Evolutionary conservation across 2,797 vertebrate species (phyloP).

Genomic region (Spea hammondii): DNA sequence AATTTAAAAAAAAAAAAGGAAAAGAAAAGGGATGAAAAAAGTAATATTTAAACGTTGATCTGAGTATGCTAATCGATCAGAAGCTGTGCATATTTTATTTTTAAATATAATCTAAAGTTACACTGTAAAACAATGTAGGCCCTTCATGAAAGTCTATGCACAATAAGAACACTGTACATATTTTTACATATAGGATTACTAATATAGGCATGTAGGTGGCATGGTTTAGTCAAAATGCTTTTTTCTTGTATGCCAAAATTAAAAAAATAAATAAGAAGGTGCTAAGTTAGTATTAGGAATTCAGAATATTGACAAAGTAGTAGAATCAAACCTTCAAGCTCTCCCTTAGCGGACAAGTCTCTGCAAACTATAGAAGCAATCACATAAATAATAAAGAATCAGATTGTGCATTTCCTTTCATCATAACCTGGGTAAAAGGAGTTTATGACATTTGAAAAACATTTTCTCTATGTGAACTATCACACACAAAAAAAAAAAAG

Average conservation of each 20-base stretch:
- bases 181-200: slow-evolving; percentile 81
- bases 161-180: slow-evolving; percentile 80
- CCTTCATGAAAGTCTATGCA: slow-evolving; percentile 82
- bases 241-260: slow-evolving; percentile 61
- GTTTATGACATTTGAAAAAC: slow-evolving; percentile 65
- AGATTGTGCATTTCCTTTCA: no score
- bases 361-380: slow-evolving; percentile 70
- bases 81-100: slow-evolving; percentile 86
- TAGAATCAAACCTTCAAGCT: slow-evolving; percentile 69
- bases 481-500: slow-evolving; percentile 57
- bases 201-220: slow-evolving; percentile 90
- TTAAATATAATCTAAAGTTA: slow-evolving; percentile 87
- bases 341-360: slow-evolving; percentile 68
- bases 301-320: slow-evolving; percentile 62
- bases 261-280: slow-evolving; percentile 94
- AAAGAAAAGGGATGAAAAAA: slow-evolving; percentile 53
- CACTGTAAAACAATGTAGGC: slow-evolving; percentile 75
- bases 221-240: slow-evolving; percentile 83
- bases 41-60: slow-evolving; percentile 62
- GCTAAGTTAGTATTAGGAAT: slow-evolving; percentile 79
- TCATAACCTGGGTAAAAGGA: slow-evolving; percentile 70
- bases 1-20: no score
- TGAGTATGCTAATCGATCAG: slow-evolving; percentile 81
- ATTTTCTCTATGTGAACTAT: slow-evolving; percentile 63
- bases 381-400: slow-evolving; percentile 66